Evolutionary conservation across 2,113 vertebrate species (phyloP).

Genomic region (Nothoprocta perdicaria): DNA sequence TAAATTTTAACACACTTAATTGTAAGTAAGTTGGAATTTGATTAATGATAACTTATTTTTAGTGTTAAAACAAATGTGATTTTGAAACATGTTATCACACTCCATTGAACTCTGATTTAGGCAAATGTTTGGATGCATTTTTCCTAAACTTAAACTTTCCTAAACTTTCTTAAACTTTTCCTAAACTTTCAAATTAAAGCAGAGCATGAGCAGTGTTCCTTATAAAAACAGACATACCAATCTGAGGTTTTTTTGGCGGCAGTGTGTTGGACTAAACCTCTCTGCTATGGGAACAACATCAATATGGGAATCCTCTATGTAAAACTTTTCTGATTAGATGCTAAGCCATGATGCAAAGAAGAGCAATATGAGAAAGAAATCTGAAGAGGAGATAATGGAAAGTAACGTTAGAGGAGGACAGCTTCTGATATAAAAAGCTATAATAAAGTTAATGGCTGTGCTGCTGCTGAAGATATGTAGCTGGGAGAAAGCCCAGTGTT

Average conservation of each 20-base stretch:
- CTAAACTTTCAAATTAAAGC: background rate
- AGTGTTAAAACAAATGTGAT: background rate
- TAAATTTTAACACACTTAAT: background rate
- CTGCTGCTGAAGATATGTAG: background rate
- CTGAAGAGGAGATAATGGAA: conserved; percentile 25
- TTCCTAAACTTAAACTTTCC: background rate
- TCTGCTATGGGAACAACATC: background rate
- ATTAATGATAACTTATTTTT: background rate
- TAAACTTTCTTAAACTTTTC: no score
- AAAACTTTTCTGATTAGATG: conserved; percentile 6
- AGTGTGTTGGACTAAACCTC: background rate
- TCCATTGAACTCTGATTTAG: background rate
- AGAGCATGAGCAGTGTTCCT: background rate
- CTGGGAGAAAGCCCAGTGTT: conserved; percentile 11
- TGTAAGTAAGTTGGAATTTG: background rate
- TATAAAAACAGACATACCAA: background rate
- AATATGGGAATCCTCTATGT: background rate
- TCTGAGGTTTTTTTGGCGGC: background rate
- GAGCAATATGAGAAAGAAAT: background rate
- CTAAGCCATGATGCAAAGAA: background rate
- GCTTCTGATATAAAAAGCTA: background rate
- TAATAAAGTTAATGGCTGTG: background rate
- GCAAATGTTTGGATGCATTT: background rate
- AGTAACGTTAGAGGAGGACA: conserved; percentile 29
- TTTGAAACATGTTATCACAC: background rate